Evolutionary conservation across 2,888 invertebrate species (phyloP), one percentile per base, ranked within the genome.

Genomic region (Magallana nippona): DNA sequence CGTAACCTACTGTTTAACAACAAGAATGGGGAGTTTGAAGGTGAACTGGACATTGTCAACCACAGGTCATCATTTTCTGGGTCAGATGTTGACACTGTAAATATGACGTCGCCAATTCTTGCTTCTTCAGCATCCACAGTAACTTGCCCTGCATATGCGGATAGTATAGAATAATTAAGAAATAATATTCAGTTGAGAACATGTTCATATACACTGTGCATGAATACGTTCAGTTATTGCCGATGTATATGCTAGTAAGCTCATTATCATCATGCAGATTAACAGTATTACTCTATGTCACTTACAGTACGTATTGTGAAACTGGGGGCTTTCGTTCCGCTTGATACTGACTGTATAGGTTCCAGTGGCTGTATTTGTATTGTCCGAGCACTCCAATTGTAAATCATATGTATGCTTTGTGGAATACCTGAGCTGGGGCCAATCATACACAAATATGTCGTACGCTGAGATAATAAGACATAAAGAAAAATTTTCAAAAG

Each of bases 341-440:
- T 81, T 71, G 55, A 81, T 81, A 56, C 63, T 81, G n/a, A 81
- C 81, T 3, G 81, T 81, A 27, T 63, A 81, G n/a, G 81, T 81
- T 10, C 55, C 58, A 1, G 81, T 81, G 10, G 81, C 81, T n/a
- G 81, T 81, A 5, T 63, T 63, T 0, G 22, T 62, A n/a, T 71
- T 56, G 15, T 81, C 81, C 13, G 62, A 44, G 63, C 81, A 81
- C 56, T 81, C 27, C 10, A 81, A 19, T 17, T 44, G 17, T 55
- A 81, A 55, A 10, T 55, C 13, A 55, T 81, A 81, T 27, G 62
- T 55, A 55, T n/a, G 17, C 5, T 62, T 81, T 22, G 63, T 81
- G 5, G 62, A 19, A 55, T 81, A 81, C 0, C 10, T 19, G 1
- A 81, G 56, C 63, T 81, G 81, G 10, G 81, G 81, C 22, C 55